Conservation (phyloP, 2,113 vertebrate genomes). For the Brachyhypopomus occidentalis region DNA sequence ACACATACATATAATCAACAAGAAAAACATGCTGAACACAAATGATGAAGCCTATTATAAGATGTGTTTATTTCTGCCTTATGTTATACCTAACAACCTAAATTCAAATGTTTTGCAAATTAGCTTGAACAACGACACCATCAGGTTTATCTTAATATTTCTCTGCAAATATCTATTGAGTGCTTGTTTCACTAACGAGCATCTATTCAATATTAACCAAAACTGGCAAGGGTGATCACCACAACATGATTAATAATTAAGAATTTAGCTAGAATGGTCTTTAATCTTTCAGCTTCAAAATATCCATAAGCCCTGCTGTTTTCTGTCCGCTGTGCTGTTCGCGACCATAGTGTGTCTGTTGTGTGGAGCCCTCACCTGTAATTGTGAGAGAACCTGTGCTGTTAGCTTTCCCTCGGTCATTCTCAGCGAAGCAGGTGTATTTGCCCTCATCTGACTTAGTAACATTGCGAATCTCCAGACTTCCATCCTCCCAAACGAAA, state of each 20-base stretch:
- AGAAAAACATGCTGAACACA: no score
- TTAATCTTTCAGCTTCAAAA: neutral
- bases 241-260: neutral
- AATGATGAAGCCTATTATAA: no score
- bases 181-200: neutral
- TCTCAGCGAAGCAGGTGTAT: slow-evolving; percentile 95
- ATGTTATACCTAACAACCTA: no score
- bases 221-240: neutral
- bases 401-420: slow-evolving; percentile 90
- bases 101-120: no score
- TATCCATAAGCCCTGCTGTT: neutral
- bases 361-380: slow-evolving; percentile 76
- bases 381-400: slow-evolving; percentile 86
- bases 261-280: neutral
- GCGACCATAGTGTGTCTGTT: neutral
- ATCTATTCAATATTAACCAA: neutral
- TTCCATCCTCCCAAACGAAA: slow-evolving; percentile 91
- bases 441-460: slow-evolving; percentile 85
- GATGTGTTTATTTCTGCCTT: no score
- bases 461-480: slow-evolving; percentile 91
- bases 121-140: neutral
- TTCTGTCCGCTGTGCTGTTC: neutral
- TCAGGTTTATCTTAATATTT: neutral
- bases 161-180: neutral
- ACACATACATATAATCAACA: neutral